Evolutionary conservation across 2,797 vertebrate species (phyloP), one percentile per base, ranked within the genome.

Genomic region (Phalloptychus januarius): DNA sequence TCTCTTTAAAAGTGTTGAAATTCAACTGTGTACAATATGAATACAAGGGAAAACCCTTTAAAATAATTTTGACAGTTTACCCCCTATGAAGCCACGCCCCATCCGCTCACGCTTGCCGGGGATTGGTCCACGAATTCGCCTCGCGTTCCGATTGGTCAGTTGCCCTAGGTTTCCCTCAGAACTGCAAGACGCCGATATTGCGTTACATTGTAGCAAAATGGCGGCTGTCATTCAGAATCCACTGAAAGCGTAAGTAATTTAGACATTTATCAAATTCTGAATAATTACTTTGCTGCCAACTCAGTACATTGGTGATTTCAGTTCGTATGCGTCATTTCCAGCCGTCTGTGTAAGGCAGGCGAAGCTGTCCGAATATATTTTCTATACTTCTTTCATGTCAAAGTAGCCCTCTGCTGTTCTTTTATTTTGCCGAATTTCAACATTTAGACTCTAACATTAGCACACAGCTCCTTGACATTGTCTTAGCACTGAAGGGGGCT

Each of bases 151-250:
- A 98, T 98, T 98, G 97, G 98, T 80, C 89, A 28, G 36, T 85
- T 92, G 92, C 94, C 92, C 93, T 94, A 96, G 96, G 96, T 96
- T 97, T 97, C 96, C 96, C 97, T 97, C 97, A 97, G 97, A 97
- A 97, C 97, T 98, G 97, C 94, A 96, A 97, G 97, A 96, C 96
- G 95, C 96, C 96, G 97, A 97, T 98, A 98, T 97, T 98, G 97
- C 97, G 96, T 98, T 99, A 98, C 97, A 98, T 96, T 97, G 97
- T 97, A 97, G 97, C 97, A 98, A 99, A 98, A 99, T 99, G 98
- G 98, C 97, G 98, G 97, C 98, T 98, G 98, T 99, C 97, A 99
- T 99, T 98, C 98, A 98, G 97, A 98, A 98, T 97, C 97, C 97
- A 96, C 97, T 99, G 96, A 99, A 98, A 97, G 97, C 97, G 98